These are phyloP conservation scores for Orchestes rusci DNA, from an alignment of 2,888 invertebrate genomes.

Conservation along the genomic window DNA sequence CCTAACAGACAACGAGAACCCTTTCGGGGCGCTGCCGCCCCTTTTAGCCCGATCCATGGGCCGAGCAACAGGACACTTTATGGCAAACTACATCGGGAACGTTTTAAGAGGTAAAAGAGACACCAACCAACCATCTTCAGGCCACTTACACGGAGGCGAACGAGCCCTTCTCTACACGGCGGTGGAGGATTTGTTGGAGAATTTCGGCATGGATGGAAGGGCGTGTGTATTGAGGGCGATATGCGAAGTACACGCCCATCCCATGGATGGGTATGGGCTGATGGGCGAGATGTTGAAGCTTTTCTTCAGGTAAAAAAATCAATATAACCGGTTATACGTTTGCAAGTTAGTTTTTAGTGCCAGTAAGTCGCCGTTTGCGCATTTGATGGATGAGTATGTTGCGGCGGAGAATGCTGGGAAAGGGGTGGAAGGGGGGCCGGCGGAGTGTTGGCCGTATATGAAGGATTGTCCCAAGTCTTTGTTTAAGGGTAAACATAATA, in stretches of 20 bases:
- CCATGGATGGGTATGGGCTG: constrained; percentile 68
- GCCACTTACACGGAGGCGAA: constrained; percentile 73
- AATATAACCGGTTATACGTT: no score
- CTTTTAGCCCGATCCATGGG: constrained; percentile 71
- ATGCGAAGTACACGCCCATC: constrained; percentile 78
- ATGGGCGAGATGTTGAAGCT: constrained; percentile 75
- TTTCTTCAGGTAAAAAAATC: constrained; percentile 63
- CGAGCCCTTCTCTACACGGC: constrained; percentile 70
- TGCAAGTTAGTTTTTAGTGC: constrained; percentile 57
- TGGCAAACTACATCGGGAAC: constrained; percentile 67
- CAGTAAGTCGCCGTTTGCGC: constrained; percentile 72
- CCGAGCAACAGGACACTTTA: constrained; percentile 59
- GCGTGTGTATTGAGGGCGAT: constrained; percentile 77
- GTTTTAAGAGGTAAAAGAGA: constrained; percentile 49
- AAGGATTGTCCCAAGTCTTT: constrained; percentile 76
- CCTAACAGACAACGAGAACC: constrained; percentile 82
- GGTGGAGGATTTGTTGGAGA: constrained; percentile 71
- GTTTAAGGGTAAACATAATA: constrained; percentile 52
- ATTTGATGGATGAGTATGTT: constrained; percentile 67
- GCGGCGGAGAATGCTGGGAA: constrained; percentile 72
- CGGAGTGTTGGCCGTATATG: constrained; percentile 82
- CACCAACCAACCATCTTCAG: constrained; percentile 31
- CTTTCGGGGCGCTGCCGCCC: constrained; percentile 72
- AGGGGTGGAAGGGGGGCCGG: constrained; percentile 51
- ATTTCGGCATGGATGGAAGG: constrained; percentile 75